Conservation (phyloP, 2,113 vertebrate species). For the Ascaphus truei region DNA sequence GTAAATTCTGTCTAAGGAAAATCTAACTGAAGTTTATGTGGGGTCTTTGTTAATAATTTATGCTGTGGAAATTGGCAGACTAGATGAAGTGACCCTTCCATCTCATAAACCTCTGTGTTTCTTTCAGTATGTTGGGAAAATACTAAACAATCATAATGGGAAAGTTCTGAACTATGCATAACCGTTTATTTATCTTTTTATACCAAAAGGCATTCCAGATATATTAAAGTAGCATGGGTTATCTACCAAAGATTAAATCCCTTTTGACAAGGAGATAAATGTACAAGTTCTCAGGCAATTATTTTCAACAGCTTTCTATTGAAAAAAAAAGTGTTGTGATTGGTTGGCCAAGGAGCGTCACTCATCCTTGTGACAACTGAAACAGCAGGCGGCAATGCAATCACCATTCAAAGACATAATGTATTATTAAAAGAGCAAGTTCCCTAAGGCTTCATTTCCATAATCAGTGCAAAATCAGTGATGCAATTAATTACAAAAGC, state of each 20-base stretch:
- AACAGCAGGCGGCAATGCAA: constrained; percentile 18
- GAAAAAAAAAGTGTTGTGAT: background rate
- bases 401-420: constrained; percentile 29
- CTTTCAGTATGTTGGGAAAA: too few relatives aligned
- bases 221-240: background rate
- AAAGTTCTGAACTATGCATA: background rate
- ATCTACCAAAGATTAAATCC: background rate
- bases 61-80: too few relatives aligned
- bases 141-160: background rate
- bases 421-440: constrained; percentile 19
- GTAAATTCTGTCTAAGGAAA: too few relatives aligned
- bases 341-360: constrained; percentile 9
- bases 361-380: constrained; percentile 10
- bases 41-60: too few relatives aligned
- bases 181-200: background rate
- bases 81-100: too few relatives aligned
- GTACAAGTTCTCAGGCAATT: background rate
- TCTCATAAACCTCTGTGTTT: too few relatives aligned
- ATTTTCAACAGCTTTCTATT: background rate
- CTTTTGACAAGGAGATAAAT: constrained; percentile 18
- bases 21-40: too few relatives aligned
- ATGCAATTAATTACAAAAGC: constrained; percentile 37
- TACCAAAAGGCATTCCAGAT: background rate
- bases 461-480: constrained; percentile 20
- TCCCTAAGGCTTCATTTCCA: constrained; percentile 34